Evolutionary conservation across 2,888 invertebrate species (phyloP).

Genomic region (Nineta flava): DNA sequence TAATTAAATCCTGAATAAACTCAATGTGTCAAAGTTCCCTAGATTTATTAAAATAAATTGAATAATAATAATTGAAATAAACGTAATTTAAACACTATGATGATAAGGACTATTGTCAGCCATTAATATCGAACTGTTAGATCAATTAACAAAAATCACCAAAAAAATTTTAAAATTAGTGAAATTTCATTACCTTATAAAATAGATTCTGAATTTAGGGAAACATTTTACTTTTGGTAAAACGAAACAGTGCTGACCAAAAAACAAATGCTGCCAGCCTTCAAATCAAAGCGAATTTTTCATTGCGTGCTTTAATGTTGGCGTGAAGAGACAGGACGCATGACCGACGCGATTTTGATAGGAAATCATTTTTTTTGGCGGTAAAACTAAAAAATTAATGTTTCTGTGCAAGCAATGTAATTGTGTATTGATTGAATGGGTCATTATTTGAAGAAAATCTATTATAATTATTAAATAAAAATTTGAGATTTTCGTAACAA

Average conservation of each 20-base stretch:
- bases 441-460: no score
- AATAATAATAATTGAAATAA: neutral
- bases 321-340: conserved; percentile 9
- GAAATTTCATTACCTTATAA: conserved; percentile 23
- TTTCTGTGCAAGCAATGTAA: no score
- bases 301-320: conserved; percentile 16
- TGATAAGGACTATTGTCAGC: conserved; percentile 4
- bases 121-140: conserved; percentile 1
- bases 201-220: conserved; percentile 25
- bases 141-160: conserved; percentile 4
- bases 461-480: no score
- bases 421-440: no score
- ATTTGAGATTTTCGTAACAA: no score
- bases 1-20: neutral
- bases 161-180: conserved; percentile 2
- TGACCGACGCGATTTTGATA: conserved; percentile 2
- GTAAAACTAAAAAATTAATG: neutral
- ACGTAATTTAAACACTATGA: neutral
- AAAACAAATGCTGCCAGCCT: conserved; percentile 29
- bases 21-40: neutral
- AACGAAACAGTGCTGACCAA: conserved; percentile 28
- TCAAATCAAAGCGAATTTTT: conserved; percentile 17
- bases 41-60: neutral
- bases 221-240: conserved; percentile 26
- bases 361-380: neutral